Conservation (phyloP, 2,888 invertebrate species). For the Pediacus dermestoides region DNA sequence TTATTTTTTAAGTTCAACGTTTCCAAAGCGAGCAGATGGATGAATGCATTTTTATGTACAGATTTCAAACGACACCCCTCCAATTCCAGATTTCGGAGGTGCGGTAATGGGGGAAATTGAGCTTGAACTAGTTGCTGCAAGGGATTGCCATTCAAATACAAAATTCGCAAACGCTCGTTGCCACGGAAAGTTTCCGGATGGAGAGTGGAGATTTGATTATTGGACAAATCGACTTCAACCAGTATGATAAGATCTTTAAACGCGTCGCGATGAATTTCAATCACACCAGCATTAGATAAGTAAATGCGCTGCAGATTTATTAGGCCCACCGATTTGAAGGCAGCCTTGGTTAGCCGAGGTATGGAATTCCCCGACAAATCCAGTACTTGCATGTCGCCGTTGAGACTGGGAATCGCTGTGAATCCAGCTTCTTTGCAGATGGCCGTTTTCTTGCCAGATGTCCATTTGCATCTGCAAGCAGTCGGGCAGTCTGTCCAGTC, state of each 20-base stretch:
- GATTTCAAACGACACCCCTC: conserved; percentile 73
- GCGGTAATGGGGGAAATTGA: conserved; percentile 79
- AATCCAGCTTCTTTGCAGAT: conserved; percentile 79
- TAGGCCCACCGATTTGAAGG: conserved; percentile 74
- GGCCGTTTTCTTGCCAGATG: conserved; percentile 85
- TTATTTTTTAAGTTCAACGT: conserved; percentile 80
- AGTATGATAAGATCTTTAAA: conserved; percentile 81
- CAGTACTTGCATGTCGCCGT: conserved; percentile 78
- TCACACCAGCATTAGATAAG: conserved; percentile 70
- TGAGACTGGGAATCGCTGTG: conserved; percentile 70
- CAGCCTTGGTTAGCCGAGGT: conserved; percentile 69
- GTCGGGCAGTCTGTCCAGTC: conserved; percentile 89
- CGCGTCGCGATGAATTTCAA: conserved; percentile 77
- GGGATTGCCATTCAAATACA: conserved; percentile 80
- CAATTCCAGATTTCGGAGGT: conserved; percentile 75
- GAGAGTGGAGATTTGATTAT: conserved; percentile 71
- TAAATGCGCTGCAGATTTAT: conserved; percentile 82
- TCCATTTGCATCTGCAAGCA: conserved; percentile 89
- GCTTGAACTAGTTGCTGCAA: conserved; percentile 66
- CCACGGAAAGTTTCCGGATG: conserved; percentile 80
- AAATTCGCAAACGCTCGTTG: conserved; percentile 74
- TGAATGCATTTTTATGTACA: conserved; percentile 74
- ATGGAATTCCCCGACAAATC: conserved; percentile 81
- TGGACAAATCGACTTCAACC: conserved; percentile 81
- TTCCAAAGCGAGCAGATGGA: conserved; percentile 68